A percentile compares a stretch with the other conserved stretches of the same genome.
Evolutionary conservation across 2,113 vertebrate species (phyloP).

Genomic region (Cyphomyrus discorhynchus): DNA sequence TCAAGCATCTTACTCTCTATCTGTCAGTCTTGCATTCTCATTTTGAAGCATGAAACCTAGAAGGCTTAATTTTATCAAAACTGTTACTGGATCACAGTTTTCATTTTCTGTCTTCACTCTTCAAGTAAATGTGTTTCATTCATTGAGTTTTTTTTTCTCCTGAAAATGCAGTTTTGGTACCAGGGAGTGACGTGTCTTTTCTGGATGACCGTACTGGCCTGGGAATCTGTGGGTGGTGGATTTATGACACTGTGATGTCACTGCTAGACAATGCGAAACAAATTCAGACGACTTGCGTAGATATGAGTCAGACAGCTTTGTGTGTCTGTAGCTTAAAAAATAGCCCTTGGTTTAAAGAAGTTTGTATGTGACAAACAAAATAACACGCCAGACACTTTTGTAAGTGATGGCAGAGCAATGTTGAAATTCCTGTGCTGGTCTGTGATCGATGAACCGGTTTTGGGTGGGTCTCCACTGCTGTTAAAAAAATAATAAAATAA

Average conservation of each 20-base stretch:
- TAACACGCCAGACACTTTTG: background rate
- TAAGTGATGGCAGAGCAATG: background rate
- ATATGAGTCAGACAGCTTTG: background rate
- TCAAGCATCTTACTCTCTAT: background rate
- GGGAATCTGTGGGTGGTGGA: background rate
- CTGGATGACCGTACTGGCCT: background rate
- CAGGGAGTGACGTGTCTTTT: background rate
- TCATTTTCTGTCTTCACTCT: background rate
- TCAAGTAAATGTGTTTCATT: background rate
- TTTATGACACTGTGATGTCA: background rate
- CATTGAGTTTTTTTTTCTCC: background rate
- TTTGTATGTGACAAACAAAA: background rate
- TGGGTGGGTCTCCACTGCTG: slow-evolving; percentile 32
- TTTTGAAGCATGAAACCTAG: background rate
- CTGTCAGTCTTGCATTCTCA: background rate
- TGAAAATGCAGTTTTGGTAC: background rate
- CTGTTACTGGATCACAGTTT: background rate
- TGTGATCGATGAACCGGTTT: slow-evolving; percentile 17
- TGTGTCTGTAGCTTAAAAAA: background rate
- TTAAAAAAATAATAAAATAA: background rate
- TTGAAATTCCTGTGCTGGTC: slow-evolving; percentile 1
- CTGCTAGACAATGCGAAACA: background rate
- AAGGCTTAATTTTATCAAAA: background rate
- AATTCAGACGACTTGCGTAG: background rate
- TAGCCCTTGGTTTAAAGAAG: background rate